Percentiles rank a stretch among this genome's conserved stretches.
Conservation (phyloP, 2,888 invertebrate species). For the Caenorhabditis sp. region DNA sequence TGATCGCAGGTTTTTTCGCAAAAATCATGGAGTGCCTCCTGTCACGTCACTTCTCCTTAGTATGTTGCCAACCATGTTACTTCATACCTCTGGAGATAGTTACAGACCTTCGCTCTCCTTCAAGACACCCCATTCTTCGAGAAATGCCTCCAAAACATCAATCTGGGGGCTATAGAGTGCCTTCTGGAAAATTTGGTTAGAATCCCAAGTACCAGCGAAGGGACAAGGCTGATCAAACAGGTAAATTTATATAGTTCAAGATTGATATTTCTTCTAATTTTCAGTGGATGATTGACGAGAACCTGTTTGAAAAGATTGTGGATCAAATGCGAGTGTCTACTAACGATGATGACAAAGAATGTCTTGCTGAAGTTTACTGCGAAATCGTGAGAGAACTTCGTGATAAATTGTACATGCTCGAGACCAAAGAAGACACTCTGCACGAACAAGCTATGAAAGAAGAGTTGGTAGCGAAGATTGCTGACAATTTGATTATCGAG, state of each 20-base stretch:
- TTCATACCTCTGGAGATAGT: background rate
- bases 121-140: conserved; percentile 60
- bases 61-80: conserved; percentile 8
- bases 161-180: conserved; percentile 66
- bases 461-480: conserved; percentile 39
- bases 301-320: conserved; percentile 64
- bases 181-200: conserved; percentile 62
- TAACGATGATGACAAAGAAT: conserved; percentile 64
- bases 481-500: conserved; percentile 44
- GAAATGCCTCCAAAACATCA: conserved; percentile 64
- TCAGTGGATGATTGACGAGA: conserved; percentile 64
- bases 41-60: conserved; percentile 46
- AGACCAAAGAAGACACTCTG: conserved; percentile 56
- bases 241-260: conserved; percentile 17
- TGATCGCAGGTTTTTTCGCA: conserved; percentile 71
- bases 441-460: conserved; percentile 60
- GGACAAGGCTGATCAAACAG: conserved; percentile 56
- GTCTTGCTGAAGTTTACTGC: conserved; percentile 66
- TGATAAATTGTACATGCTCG: conserved; percentile 60
- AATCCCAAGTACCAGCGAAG: conserved; percentile 48
- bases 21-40: conserved; percentile 69
- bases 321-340: conserved; percentile 47
- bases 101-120: conserved; percentile 63
- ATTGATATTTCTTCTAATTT: background rate
- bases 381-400: conserved; percentile 65